Base-by-base conservation (phyloP, 2,113 vertebrate species). In the Myrmecophaga tridactyla region DNA sequence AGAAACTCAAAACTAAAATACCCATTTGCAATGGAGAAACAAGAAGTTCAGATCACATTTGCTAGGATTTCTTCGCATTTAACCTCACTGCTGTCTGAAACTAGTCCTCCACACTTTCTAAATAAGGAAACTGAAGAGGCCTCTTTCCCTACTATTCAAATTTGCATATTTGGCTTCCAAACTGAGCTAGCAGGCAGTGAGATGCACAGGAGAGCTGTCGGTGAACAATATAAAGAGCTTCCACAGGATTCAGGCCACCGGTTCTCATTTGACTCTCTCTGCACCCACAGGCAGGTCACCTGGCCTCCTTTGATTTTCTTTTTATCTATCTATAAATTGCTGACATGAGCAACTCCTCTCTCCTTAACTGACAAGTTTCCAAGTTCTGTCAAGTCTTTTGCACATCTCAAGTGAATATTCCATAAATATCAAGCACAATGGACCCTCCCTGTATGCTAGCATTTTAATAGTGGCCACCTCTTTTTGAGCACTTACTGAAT, bases 311-410 rank as follows among this genome's bases (percentile, higher is more conserved):
- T 56, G 43, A 53, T 25, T 89, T 84, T 80, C 89, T 92, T 60
- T 60, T 29, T 41, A 81, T 41, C 18, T 62, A 86, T 21, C 13
- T 18, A 90, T 62, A 89, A 69, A 85, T 36, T 76, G 65, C 13
- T 89, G 65, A 48, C 41, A 60, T 9, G 18, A 75, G 25, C 27
- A 92, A 36, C 39, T 58, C 41, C 20, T 62, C 53, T 84, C 60
- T 86, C 31, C 36, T n/a, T 51, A 48, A 36, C 63, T 76, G 95
- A 94, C 58, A 70, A 14, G 6, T 20, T 81, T 92, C 93, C 67
- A 96, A 81, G 81, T 75, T 86, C 86, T 81, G 86, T 46, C 51
- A 56, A 96, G 80, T 58, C 36, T 75, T 92, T 65, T 89, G 78
- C 67, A 31, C 21, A 89, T 34, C 63, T 5, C 0, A 23, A 96